A percentile compares a stretch with the other conserved stretches of the same genome.
These are phyloP conservation scores for Pangasius sanitwongsei DNA, from an alignment of 2,797 vertebrate species.

Conservation along the genomic window DNA sequence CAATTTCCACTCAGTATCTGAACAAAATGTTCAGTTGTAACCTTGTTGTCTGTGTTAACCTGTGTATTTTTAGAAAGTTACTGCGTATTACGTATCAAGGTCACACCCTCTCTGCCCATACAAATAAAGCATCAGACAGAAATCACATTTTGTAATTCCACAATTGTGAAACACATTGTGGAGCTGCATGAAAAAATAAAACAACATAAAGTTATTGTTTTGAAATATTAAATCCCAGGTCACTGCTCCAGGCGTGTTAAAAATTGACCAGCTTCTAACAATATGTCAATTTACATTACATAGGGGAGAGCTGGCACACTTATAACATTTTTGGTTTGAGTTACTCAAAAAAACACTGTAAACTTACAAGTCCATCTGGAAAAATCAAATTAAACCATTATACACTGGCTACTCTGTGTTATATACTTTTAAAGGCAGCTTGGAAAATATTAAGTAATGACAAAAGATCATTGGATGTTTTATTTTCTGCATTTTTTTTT, in stretches of 20 bases:
- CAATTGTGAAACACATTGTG: background rate
- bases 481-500: background rate
- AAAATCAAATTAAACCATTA: too few relatives aligned
- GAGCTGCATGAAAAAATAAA: background rate
- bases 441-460: background rate
- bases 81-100: background rate
- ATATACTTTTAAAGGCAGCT: background rate
- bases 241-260: too few relatives aligned
- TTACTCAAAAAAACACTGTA: too few relatives aligned
- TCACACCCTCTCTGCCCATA: background rate
- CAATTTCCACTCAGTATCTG: background rate
- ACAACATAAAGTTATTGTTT: background rate
- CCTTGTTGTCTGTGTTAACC: background rate
- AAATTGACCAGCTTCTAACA: background rate
- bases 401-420: background rate
- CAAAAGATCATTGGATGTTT: background rate
- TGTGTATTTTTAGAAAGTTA: background rate
- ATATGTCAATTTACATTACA: background rate
- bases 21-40: background rate
- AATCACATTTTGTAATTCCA: too few relatives aligned
- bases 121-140: background rate
- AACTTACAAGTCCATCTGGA: too few relatives aligned
- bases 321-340: too few relatives aligned
- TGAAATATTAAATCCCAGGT: too few relatives aligned
- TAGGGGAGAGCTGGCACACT: background rate